Base-by-base conservation (phyloP, 2,888 invertebrate species). In the Maniola hyperantus region DNA sequence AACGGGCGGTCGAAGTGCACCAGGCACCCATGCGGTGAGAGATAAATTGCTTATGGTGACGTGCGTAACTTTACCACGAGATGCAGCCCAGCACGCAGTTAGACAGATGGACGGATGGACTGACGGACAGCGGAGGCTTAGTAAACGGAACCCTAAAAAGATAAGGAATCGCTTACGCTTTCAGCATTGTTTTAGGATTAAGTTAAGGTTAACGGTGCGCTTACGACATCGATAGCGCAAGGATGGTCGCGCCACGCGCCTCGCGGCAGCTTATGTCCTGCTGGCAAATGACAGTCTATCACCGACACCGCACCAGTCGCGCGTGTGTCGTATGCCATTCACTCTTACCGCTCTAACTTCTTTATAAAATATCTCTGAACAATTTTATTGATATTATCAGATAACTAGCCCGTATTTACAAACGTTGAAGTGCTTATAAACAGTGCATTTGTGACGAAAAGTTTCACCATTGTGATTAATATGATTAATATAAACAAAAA, bases 141-240 rank as follows among this genome's bases (percentile, higher is more conserved):
- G n/a, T n/a, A n/a, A n/a, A n/a, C n/a, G n/a, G n/a, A n/a, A n/a
- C n/a, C n/a, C n/a, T 26, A 7, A 46, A 33, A 5, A 20, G 5
- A 11, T 10, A 15, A 57, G n/a, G 20, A 11, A 20, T 48, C 62
- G 67, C 58, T 66, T 55, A 53, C 48, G 53, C 53, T n/a, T 26
- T 54, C 36, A 13, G 54, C 46, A 61, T 58, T 54, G 66, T 62
- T 54, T 64, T 55, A 59, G 64, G 70, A 70, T 70, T 68, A 69
- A 67, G 66, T 53, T 63, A 62, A 39, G 66, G 69, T 76, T 82
- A 80, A 84, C 82, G 81, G 79, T 81, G 79, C 79, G 77, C 79
- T 87, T 84, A 83, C 82, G 83, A 85, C 81, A 87, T 79, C 80
- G 84, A 84, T 83, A 87, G 77, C 77, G 78, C 75, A 76, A 73